Conservation (phyloP, 2,797 vertebrate genomes). For the Typhlichthys eigenmanni region DNA sequence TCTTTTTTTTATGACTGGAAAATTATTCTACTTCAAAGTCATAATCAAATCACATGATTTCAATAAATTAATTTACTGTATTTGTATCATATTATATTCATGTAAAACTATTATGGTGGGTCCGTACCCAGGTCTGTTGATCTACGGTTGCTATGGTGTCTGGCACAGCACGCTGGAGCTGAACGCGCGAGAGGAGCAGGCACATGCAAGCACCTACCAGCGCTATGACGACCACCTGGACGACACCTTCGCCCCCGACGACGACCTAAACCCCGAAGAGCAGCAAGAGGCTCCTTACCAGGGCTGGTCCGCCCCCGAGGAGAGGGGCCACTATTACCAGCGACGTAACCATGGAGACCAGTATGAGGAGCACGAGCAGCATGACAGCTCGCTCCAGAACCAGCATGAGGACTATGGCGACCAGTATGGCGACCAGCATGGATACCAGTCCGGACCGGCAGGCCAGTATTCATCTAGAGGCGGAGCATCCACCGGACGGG, state of each 20-base stretch:
- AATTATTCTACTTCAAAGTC: too few species aligned
- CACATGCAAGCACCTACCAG: conserved; percentile 93
- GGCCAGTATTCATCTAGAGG: conserved; percentile 70
- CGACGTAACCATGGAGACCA: conserved; percentile 49
- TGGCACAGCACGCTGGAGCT: conserved; percentile 97
- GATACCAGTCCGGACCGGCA: conserved; percentile 74
- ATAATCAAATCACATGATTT: too few species aligned
- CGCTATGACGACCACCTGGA: conserved; percentile 91
- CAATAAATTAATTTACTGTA: too few species aligned
- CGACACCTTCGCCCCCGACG: conserved; percentile 84
- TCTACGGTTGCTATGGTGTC: conserved; percentile 92
- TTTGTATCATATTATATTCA: too few species aligned
- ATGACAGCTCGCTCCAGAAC: conserved; percentile 28
- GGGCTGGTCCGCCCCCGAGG: conserved; percentile 83
- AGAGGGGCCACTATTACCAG: conserved; percentile 80
- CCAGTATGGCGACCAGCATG: conserved; percentile 20
- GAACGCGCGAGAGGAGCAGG: conserved; percentile 84
- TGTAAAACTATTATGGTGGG: too few species aligned
- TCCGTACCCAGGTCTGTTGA: conserved; percentile 84
- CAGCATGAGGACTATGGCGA: conserved; percentile 19
- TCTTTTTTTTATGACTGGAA: too few species aligned
- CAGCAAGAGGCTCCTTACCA: conserved; percentile 76
- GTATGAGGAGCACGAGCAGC: conserved; percentile 29
- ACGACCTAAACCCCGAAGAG: conserved; percentile 69
- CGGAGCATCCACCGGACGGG: conserved; percentile 62